Conservation (phyloP, 2,888 invertebrate genomes). For the Bombyx huttoni region DNA sequence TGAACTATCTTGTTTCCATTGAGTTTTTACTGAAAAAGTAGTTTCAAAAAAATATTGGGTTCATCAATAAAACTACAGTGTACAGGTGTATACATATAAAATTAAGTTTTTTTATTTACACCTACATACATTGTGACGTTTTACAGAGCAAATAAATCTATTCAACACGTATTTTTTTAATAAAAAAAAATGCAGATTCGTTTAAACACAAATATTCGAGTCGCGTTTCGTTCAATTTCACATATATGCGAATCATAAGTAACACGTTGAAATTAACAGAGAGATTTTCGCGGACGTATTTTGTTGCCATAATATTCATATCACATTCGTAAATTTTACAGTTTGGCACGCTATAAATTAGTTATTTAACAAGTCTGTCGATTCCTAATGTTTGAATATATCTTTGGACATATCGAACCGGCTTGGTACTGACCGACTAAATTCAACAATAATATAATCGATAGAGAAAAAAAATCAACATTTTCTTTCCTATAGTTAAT, state of each 20-base stretch:
- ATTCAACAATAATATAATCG: constrained; percentile 35
- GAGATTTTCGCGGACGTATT: not conserved
- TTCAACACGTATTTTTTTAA: constrained; percentile 1
- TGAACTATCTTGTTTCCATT: too few species aligned
- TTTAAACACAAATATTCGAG: constrained; percentile 15
- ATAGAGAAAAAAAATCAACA: constrained; percentile 17
- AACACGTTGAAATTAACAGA: not conserved
- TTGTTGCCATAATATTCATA: too few species aligned
- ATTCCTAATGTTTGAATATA: constrained; percentile 23
- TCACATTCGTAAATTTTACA: constrained; percentile 20
- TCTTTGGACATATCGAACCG: constrained; percentile 18
- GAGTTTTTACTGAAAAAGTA: not conserved
- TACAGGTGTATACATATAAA: constrained; percentile 69
- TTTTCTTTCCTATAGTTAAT: constrained; percentile 1
- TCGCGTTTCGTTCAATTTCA: constrained; percentile 14
- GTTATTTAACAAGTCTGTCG: constrained; percentile 20
- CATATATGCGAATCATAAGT: constrained; percentile 7
- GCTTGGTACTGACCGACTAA: constrained; percentile 43
- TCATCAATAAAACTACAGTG: constrained; percentile 35
- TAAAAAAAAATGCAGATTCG: constrained; percentile 9
- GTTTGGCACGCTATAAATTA: constrained; percentile 49
- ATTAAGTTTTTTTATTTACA: constrained; percentile 65
- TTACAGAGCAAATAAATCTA: constrained; percentile 40
- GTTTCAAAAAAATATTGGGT: not conserved
- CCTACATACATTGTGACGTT: constrained; percentile 68